Evolutionary conservation across 2,888 invertebrate genomes (phyloP), one percentile per base, ranked within the genome.

Genomic region (Sabatieria punctata): DNA sequence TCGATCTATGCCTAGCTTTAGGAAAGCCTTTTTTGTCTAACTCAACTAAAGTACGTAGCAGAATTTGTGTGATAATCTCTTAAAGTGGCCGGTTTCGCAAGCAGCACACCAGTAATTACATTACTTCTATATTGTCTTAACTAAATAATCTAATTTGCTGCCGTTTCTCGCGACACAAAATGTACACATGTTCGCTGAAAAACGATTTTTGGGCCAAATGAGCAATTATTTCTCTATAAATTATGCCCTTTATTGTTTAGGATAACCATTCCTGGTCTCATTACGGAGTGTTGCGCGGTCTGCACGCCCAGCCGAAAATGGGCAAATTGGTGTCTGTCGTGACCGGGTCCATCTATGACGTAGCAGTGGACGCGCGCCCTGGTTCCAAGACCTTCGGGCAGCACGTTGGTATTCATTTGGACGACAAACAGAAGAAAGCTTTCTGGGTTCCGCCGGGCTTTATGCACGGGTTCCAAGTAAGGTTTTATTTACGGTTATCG

Each of bases 381-480:
- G 58, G 50, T 19, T 60, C 60, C 13, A 48, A 55, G 38, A 63
- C 63, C 1, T 63, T 55, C 47, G 63, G 63, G 43, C 52, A 63
- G 45, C 61, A 60, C 59, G 56, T 60, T 33, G 60, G 59, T 18
- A 58, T 58, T 18, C 46, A 54, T 35, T 52, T 63, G 40, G 57
- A 57, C 46, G 55, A 53, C 1, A 49, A 54, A 26, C 57, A 57
- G 40, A 60, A 58, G 44, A 57, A 56, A 35, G 55, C 55, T 11
- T 60, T 63, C 50, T 63, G 63, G 63, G 55, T 63, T 27, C 63
- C 63, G 22, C 51, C 54, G 42, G 63, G 63, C 15, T 63, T 63
- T 47, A 49, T 63, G 19, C 63, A 63, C 44, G 63, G 63, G 42
- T 60, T 63, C 47, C 60, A 59, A 61, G 60, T 59, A 30, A 13